A percentile compares a stretch with the other conserved stretches of the same genome.
These are phyloP conservation scores for Terrapene triunguis DNA, from an alignment of 2,113 vertebrate genomes.

Conservation along the genomic window DNA sequence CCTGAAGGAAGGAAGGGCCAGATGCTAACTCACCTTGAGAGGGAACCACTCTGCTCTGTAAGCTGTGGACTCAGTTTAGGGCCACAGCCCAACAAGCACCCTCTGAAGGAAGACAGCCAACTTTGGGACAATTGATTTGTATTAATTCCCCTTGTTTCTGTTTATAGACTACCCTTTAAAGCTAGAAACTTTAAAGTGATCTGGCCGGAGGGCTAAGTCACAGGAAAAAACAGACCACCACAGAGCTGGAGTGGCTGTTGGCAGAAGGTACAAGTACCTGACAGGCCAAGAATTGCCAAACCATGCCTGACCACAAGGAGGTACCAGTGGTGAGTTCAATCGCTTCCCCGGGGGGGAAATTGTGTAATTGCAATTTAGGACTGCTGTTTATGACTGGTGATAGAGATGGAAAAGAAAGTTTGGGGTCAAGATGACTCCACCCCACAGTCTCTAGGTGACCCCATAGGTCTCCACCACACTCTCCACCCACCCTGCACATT, in stretches of 20 bases:
- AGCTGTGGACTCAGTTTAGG: background rate
- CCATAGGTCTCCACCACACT: background rate
- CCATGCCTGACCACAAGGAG: background rate
- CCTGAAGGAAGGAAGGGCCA: background rate
- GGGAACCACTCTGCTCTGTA: background rate
- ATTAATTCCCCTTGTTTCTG: background rate
- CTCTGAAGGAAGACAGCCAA: background rate
- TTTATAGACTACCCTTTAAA: background rate
- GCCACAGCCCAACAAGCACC: too few relatives aligned
- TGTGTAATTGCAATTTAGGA: slow-evolving; percentile 14
- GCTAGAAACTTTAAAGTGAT: background rate
- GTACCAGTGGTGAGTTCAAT: background rate
- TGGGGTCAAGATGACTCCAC: background rate
- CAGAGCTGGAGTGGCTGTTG: background rate
- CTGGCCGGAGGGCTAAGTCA: background rate
- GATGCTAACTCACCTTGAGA: background rate
- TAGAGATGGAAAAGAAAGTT: slow-evolving; percentile 4
- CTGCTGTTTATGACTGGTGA: slow-evolving; percentile 36
- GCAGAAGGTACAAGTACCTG: background rate
- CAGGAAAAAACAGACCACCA: background rate
- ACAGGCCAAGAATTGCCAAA: too few relatives aligned
- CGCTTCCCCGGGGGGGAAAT: background rate
- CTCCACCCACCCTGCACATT: background rate
- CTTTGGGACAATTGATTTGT: background rate
- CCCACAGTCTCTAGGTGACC: too few relatives aligned